Percentiles rank a stretch among this genome's conserved stretches.
Evolutionary conservation across 2,888 invertebrate genomes (phyloP).

Genomic region (Smittia sp.): DNA sequence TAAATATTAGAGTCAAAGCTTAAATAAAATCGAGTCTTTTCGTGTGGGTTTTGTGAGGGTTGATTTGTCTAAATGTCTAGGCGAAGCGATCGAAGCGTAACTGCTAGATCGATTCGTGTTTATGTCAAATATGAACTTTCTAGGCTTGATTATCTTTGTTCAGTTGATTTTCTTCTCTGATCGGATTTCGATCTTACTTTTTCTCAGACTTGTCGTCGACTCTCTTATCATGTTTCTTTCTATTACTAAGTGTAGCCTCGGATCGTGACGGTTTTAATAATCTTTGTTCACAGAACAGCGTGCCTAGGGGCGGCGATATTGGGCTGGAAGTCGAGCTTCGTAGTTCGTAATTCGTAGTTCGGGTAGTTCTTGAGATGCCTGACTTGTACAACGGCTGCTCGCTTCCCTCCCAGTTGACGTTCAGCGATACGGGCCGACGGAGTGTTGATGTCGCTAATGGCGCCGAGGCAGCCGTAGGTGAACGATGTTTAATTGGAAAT

Average conservation of each 20-base stretch:
- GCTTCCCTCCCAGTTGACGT: background rate
- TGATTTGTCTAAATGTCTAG: background rate
- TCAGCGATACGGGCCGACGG: conserved; percentile 13
- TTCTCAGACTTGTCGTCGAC: background rate
- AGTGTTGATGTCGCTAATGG: conserved; percentile 41
- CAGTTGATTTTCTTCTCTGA: background rate
- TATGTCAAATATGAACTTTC: background rate
- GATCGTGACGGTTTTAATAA: conserved; percentile 51
- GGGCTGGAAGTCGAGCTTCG: conserved; percentile 50
- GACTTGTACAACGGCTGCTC: conserved; percentile 35
- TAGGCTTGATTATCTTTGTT: background rate
- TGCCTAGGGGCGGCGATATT: conserved; percentile 42
- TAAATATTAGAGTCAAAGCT: background rate
- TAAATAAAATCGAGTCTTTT: conserved; percentile 39
- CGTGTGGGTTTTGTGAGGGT: conserved; percentile 27
- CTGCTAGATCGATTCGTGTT: background rate
- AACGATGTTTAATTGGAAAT: conserved; percentile 57
- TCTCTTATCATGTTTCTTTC: background rate
- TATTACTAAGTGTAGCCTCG: conserved; percentile 46
- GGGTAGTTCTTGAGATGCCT: conserved; percentile 11
- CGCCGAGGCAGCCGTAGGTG: conserved; percentile 42
- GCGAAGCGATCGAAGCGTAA: no score
- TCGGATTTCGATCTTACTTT: background rate
- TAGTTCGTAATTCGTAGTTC: no score
- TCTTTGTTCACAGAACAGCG: conserved; percentile 52